A percentile compares a stretch with the other conserved stretches of the same genome.
Conservation (phyloP, 2,797 vertebrate genomes). For the Ispidina lecontei region DNA sequence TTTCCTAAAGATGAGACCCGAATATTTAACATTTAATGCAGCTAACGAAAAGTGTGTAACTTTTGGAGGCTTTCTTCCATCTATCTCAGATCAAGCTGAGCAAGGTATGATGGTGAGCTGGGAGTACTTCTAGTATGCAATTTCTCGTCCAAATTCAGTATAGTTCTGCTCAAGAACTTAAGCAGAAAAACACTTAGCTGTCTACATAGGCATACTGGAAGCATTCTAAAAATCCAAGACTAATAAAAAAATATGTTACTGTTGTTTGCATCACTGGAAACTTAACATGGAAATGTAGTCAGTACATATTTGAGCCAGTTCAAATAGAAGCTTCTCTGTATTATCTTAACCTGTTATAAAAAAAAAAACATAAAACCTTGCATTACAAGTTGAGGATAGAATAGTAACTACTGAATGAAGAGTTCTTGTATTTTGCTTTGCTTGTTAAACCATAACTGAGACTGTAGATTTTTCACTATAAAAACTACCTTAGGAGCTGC, state of each 20-base stretch:
- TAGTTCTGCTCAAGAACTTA: background rate
- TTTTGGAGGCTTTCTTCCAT: conserved; percentile 84
- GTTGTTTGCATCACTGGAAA: background rate
- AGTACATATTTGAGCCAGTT: background rate
- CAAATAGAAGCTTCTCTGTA: background rate
- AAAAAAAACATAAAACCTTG: background rate
- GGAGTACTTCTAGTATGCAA: background rate
- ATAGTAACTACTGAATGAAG: background rate
- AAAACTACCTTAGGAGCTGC: background rate
- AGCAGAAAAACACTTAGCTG: background rate
- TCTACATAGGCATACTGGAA: background rate
- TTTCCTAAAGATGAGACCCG: conserved; percentile 77
- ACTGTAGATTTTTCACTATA: background rate
- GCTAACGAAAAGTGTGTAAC: conserved; percentile 83
- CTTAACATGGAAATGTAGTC: background rate
- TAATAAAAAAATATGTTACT: background rate
- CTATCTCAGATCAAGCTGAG: conserved; percentile 88
- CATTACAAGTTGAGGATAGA: background rate
- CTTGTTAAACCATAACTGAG: background rate
- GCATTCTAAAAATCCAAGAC: background rate
- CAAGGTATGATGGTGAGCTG: conserved; percentile 83
- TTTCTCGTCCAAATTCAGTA: background rate
- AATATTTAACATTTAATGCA: conserved; percentile 70
- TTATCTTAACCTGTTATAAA: background rate
- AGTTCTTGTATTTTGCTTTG: background rate